Conservation (phyloP, 2,888 invertebrate species). For the Pseudococcus longispinus region DNA sequence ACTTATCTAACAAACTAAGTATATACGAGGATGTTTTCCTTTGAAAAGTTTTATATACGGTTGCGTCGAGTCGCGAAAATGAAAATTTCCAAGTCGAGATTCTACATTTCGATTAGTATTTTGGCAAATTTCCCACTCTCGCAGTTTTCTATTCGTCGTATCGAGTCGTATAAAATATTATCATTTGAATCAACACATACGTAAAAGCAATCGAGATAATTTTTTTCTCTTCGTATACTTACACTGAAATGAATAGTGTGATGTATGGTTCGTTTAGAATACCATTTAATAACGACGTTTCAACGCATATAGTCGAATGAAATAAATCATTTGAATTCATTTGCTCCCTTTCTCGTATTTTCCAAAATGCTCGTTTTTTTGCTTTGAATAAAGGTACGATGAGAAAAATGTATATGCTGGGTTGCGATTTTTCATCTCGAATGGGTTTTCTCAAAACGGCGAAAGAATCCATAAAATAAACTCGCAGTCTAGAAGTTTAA, state of each 20-base stretch:
- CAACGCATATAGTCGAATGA: background rate
- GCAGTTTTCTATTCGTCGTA: background rate
- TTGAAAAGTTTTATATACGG: background rate
- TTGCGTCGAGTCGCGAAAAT: background rate
- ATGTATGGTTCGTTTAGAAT: background rate
- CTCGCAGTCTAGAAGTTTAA: background rate
- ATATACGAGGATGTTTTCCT: background rate
- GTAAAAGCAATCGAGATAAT: slow-evolving; percentile 5
- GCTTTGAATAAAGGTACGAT: background rate
- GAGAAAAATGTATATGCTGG: background rate
- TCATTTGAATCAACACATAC: background rate
- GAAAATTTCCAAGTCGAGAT: background rate
- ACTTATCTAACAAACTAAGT: background rate
- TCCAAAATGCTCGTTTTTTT: background rate
- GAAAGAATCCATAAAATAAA: background rate
- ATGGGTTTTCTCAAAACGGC: background rate
- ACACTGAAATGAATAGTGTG: background rate
- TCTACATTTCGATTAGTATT: background rate
- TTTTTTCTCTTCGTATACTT: background rate
- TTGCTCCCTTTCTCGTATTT: background rate
- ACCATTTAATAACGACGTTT: background rate
- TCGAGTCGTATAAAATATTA: background rate
- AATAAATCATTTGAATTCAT: background rate
- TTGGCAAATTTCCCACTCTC: background rate
- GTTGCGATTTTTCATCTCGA: background rate